Evolutionary conservation across 2,888 invertebrate genomes (phyloP).

Genomic region (Pristionchus arcanus): DNA sequence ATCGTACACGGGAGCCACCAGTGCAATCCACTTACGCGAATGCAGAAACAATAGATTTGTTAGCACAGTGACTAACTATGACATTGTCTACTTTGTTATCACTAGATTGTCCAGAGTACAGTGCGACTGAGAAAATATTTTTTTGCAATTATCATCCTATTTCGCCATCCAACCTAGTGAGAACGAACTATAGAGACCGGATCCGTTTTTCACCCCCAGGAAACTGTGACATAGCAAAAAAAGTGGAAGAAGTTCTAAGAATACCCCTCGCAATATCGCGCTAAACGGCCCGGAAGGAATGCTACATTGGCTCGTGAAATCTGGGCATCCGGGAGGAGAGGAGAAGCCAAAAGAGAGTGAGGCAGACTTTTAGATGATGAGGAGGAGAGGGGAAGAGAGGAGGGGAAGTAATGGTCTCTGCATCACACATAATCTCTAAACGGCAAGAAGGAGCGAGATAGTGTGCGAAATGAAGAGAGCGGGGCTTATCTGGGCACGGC

Average conservation of each 20-base stretch:
- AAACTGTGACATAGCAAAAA: too few species aligned
- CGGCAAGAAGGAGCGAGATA: background rate
- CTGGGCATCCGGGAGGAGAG: slow-evolving; percentile 21
- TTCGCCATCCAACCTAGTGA: too few species aligned
- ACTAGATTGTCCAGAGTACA: too few species aligned
- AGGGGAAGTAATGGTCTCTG: background rate
- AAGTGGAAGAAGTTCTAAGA: background rate
- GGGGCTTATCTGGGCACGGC: slow-evolving; percentile 27
- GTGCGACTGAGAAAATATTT: too few species aligned
- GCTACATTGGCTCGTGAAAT: slow-evolving; percentile 34
- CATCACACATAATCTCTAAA: background rate
- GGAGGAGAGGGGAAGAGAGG: background rate
- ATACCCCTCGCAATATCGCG: background rate
- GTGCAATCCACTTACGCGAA: too few species aligned
- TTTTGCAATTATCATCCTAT: too few species aligned
- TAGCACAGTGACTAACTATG: too few species aligned
- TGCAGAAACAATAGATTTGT: too few species aligned
- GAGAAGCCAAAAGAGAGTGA: slow-evolving; percentile 33
- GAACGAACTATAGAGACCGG: too few species aligned
- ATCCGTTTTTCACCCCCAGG: too few species aligned
- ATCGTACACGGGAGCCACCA: too few species aligned
- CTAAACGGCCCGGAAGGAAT: background rate
- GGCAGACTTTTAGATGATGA: slow-evolving; percentile 35
- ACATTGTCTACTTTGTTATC: too few species aligned
- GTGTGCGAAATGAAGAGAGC: background rate